Percentiles rank a stretch among this genome's conserved stretches.
Evolutionary conservation across 2,797 vertebrate species (phyloP).

Genomic region (Artibeus jamaicensis): DNA sequence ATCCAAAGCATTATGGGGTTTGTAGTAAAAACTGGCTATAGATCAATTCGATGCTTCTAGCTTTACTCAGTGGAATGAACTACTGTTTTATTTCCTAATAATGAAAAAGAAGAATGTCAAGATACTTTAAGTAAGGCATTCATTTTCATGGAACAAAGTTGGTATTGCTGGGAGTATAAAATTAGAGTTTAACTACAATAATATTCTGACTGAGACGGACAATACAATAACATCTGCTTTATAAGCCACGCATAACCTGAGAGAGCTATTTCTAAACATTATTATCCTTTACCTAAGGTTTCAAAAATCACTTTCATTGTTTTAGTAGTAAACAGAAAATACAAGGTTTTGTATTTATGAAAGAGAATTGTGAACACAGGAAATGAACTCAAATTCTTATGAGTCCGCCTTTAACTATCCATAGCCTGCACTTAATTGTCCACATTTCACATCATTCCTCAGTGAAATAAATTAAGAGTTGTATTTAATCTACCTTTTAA

Average conservation of each 20-base stretch:
- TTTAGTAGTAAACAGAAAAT: slow-evolving; percentile 41
- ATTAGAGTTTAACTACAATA: slow-evolving; percentile 45
- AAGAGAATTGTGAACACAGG: background rate
- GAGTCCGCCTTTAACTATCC: background rate
- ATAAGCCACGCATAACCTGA: slow-evolving; percentile 41
- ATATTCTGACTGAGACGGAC: slow-evolving; percentile 16
- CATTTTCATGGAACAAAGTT: slow-evolving; percentile 59
- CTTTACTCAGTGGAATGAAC: slow-evolving; percentile 50
- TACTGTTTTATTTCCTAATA: slow-evolving; percentile 54
- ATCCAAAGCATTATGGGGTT: slow-evolving; percentile 73
- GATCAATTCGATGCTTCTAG: slow-evolving; percentile 38
- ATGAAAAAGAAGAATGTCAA: slow-evolving; percentile 25
- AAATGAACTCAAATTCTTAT: slow-evolving; percentile 10
- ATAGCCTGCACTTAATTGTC: slow-evolving; percentile 12
- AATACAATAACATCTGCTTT: slow-evolving; percentile 34
- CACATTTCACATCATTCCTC: slow-evolving; percentile 1
- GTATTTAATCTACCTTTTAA: slow-evolving; percentile 6
- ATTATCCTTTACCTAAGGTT: slow-evolving; percentile 1
- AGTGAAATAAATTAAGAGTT: background rate
- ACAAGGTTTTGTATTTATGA: background rate
- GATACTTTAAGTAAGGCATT: slow-evolving; percentile 57
- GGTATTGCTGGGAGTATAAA: slow-evolving; percentile 13
- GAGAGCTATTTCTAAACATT: slow-evolving; percentile 24
- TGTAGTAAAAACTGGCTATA: slow-evolving; percentile 74
- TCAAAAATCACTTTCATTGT: slow-evolving; percentile 40